These are phyloP conservation scores for Poecile montanus DNA, from an alignment of 2,797 vertebrate species.

Conservation along the genomic window DNA sequence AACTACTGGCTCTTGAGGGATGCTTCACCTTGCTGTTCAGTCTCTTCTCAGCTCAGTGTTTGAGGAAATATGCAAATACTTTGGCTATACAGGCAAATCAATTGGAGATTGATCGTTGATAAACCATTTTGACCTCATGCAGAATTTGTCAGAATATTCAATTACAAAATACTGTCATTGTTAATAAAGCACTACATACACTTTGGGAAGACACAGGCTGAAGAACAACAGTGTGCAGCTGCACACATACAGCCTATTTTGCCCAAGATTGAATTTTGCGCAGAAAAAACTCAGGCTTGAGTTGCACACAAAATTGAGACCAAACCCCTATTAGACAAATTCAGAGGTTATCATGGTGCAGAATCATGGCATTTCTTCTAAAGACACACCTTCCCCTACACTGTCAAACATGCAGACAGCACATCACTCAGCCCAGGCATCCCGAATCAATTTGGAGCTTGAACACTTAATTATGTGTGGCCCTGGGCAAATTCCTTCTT, in stretches of 20 bases:
- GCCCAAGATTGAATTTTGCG: background rate
- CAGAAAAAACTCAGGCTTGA: background rate
- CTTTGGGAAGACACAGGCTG: background rate
- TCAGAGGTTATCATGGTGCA: background rate
- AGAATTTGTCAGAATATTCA: constrained; percentile 64
- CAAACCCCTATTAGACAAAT: background rate
- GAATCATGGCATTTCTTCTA: background rate
- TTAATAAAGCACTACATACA: constrained; percentile 40
- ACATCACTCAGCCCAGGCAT: background rate
- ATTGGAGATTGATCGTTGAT: constrained; percentile 47
- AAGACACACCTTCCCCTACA: background rate
- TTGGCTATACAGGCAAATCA: constrained; percentile 43
- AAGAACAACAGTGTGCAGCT: background rate
- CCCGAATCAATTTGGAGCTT: background rate
- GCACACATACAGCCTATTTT: background rate
- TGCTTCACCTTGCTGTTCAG: background rate
- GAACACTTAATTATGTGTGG: background rate
- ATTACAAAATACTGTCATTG: constrained; percentile 48
- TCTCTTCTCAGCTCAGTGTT: background rate
- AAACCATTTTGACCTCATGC: constrained; percentile 37
- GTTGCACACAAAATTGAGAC: background rate
- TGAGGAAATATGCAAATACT: constrained; percentile 49
- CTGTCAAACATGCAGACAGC: background rate
- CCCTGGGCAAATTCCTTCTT: background rate
- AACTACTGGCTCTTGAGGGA: background rate